These are phyloP conservation scores for Rallus crepitans DNA, from an alignment of 2,797 vertebrate genomes.

Conservation along the genomic window DNA sequence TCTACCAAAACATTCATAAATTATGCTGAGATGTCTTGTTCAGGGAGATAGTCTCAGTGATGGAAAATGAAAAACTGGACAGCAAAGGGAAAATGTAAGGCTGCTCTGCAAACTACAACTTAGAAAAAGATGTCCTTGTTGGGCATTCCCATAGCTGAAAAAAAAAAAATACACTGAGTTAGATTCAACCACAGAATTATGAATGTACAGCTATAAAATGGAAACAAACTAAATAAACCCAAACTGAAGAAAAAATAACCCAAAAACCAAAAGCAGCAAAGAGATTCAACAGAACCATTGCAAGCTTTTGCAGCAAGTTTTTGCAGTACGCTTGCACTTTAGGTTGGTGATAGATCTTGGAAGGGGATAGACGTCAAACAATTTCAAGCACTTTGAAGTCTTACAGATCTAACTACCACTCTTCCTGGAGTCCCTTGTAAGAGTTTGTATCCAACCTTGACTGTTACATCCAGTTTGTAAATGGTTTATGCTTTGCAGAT, in stretches of 20 bases:
- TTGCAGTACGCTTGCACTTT: not conserved
- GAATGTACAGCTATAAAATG: not conserved
- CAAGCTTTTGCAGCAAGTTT: not conserved
- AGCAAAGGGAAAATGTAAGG: not conserved
- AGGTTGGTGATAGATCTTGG: not conserved
- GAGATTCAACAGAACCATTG: not conserved
- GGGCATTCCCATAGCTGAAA: not conserved
- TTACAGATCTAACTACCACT: not conserved
- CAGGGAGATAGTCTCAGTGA: not conserved
- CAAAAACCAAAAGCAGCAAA: fast-evolving
- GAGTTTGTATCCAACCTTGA: not conserved
- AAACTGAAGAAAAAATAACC: too few relatives aligned
- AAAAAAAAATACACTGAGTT: not conserved
- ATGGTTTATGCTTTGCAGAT: not conserved
- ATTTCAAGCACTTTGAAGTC: not conserved
- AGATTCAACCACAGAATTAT: not conserved
- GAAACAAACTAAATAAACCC: not conserved
- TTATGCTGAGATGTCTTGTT: not conserved
- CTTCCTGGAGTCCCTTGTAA: not conserved
- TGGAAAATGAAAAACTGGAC: not conserved
- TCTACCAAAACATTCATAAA: not conserved
- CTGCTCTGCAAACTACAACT: not conserved
- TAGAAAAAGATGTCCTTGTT: not conserved
- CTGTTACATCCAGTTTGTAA: not conserved
- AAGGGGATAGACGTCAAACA: not conserved